A percentile compares a stretch with the other conserved stretches of the same genome.
Conservation (phyloP, 1,140 invertebrate genomes). For the Halictus rubicundus region DNA sequence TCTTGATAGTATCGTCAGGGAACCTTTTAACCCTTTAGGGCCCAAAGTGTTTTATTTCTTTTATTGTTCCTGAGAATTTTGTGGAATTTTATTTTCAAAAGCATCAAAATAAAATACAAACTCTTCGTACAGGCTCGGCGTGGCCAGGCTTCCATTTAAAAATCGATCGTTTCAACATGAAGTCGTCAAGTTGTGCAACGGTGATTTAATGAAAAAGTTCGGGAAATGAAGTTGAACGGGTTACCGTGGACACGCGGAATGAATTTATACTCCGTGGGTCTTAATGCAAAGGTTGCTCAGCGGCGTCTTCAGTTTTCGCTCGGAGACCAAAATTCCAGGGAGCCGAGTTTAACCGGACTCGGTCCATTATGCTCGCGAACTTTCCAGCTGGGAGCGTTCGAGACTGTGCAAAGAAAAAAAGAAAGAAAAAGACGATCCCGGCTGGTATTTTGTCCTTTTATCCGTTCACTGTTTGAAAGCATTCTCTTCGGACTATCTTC, state of each 20-base stretch:
- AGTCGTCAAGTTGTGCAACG: too few species aligned
- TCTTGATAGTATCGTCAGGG: too few species aligned
- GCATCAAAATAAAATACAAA: too few species aligned
- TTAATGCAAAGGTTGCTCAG: background rate
- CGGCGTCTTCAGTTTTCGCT: background rate
- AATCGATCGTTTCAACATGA: too few species aligned
- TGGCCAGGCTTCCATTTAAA: too few species aligned
- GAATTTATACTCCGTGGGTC: background rate
- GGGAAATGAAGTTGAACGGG: too few species aligned
- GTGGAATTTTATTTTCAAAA: too few species aligned
- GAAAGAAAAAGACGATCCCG: slow-evolving; percentile 10
- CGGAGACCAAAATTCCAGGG: slow-evolving; percentile 5
- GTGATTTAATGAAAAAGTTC: background rate
- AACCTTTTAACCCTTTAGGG: too few species aligned
- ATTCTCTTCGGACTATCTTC: slow-evolving; percentile 48
- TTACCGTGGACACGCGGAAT: background rate
- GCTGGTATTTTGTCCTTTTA: slow-evolving; percentile 42
- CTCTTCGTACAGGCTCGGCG: too few species aligned
- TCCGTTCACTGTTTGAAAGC: slow-evolving; percentile 18
- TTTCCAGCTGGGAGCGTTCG: background rate
- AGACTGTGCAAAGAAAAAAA: slow-evolving; percentile 42
- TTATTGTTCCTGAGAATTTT: too few species aligned
- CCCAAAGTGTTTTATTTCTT: too few species aligned
- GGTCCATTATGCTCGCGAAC: slow-evolving; percentile 18
- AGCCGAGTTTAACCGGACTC: slow-evolving; percentile 16